phyloP scores from a whole-genome alignment of 2,888 invertebrate genomes.

The Cephus runcator region DNA sequence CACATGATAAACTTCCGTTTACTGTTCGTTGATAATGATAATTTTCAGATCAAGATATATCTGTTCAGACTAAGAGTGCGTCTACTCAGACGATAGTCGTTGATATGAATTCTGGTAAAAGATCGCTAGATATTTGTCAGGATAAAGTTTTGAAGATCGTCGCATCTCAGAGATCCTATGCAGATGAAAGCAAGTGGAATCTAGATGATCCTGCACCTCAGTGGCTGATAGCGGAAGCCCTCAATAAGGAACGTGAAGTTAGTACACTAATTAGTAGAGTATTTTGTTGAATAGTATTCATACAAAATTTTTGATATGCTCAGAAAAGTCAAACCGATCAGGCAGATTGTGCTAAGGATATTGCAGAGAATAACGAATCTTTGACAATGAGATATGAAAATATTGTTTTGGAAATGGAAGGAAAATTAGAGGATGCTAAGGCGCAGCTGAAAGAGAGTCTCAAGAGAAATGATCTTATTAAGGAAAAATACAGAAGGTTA shows the following conservation, averaged over 20 bases:
- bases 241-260: conserved; percentile 23
- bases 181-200: conserved; percentile 10
- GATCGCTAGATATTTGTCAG: too few relatives aligned
- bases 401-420: conserved; percentile 35
- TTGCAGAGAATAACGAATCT: not conserved
- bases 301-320: not conserved
- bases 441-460: conserved; percentile 31
- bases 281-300: not conserved
- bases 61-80: too few relatives aligned
- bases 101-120: too few relatives aligned
- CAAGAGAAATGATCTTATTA: conserved; percentile 20
- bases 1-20: too few relatives aligned
- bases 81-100: too few relatives aligned
- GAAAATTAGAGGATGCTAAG: conserved; percentile 25
- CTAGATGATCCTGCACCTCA: conserved; percentile 37
- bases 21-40: too few relatives aligned
- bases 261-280: not conserved
- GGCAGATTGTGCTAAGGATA: not conserved
- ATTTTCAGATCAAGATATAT: too few relatives aligned
- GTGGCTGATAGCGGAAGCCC: conserved; percentile 42
- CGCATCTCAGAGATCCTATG: too few relatives aligned
- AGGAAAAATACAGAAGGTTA: conserved; percentile 38
- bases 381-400: conserved; percentile 28
- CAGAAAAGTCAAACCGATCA: conserved; percentile 5
- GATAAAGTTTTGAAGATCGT: too few relatives aligned